These are phyloP conservation scores for Myrmophylax atrothorax DNA, from an alignment of 2,113 vertebrate species.

Conservation along the genomic window DNA sequence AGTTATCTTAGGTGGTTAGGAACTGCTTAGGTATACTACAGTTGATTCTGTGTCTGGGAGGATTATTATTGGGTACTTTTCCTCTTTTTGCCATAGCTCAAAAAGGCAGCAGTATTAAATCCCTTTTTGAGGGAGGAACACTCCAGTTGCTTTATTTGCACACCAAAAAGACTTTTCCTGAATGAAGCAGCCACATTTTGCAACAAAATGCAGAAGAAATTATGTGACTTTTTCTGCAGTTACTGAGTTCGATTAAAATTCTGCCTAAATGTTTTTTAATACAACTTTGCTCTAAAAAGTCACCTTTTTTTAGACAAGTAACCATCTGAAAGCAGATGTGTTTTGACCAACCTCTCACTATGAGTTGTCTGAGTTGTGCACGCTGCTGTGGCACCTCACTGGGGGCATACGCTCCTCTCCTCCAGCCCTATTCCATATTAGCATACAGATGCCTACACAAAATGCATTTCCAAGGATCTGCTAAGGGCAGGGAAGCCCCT, in stretches of 20 bases:
- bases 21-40: neutral
- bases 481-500: neutral
- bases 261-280: neutral
- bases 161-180: neutral
- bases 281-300: neutral
- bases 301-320: neutral
- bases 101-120: neutral
- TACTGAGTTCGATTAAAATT: neutral
- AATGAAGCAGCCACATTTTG: neutral
- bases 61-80: neutral
- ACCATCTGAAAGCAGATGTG: neutral
- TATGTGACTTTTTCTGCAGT: neutral
- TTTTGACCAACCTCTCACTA: neutral
- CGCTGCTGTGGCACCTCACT: neutral
- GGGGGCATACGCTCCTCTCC: neutral
- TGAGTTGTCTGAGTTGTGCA: neutral
- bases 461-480: neutral
- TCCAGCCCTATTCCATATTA: accelerated
- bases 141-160: neutral
- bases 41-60: neutral
- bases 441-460: neutral
- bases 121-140: neutral
- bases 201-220: neutral
- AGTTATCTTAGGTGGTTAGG: neutral
- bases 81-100: neutral